Evolutionary conservation across 2,888 invertebrate genomes (phyloP), one percentile per base, ranked within the genome.

Genomic region (Drosophila flavopinicola): DNA sequence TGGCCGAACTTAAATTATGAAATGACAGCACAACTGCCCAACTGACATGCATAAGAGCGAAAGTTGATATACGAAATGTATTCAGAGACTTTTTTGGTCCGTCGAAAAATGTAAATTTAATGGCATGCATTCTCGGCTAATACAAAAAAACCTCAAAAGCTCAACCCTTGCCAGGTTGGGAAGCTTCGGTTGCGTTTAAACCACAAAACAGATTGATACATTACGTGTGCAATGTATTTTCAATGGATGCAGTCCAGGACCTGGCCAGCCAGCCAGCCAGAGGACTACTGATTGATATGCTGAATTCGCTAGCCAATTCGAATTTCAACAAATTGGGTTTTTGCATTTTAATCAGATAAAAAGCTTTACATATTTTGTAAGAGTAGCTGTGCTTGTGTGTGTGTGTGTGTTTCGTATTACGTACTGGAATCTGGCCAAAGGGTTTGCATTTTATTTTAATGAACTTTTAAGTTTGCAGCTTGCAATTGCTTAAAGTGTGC

Each of bases 141-240:
- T 69, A 64, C 44, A 56, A 64, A 63, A 68, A 39, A 10, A 39
- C 56, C 24, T 29, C 57, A 25, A n/a, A n/a, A n/a, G n/a, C 33
- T 53, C 37, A 17, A 42, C 23, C 17, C 51, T n/a, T 53, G 45
- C 27, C 29, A 57, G 51, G 30, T 52, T 32, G 23, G 25, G 7
- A 10, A 30, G 44, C 25, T 9, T 52, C 38, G 52, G 7, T 15
- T 10, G 47, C 10, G 32, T 15, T 63, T 60, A 77, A 78, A 61
- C 87, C 87, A 71, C 83, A 86, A 71, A 83, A 73, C 78, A 64
- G 75, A 83, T 86, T 83, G 83, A 83, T 87, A 82, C 83, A 83
- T 86, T 83, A 80, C 87, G 70, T 86, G 72, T 79, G 59, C 71
- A 51, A 60, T 70, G 48, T 59, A 54, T 66, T 67, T 67, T 68